phyloP scores from a whole-genome alignment of 2,888 invertebrate genomes.

The Volucella bombylans region DNA sequence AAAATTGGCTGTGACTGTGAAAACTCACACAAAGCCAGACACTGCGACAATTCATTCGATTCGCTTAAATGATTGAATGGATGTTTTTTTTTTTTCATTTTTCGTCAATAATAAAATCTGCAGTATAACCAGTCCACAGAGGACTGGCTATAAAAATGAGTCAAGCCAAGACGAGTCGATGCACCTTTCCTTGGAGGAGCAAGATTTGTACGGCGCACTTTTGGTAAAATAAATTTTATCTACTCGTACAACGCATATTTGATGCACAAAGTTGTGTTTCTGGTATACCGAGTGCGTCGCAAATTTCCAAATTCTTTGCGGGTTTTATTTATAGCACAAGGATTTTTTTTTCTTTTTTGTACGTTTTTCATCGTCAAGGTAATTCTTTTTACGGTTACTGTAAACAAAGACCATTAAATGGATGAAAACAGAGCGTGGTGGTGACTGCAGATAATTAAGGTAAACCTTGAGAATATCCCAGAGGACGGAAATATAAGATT shows the following conservation, averaged over 20 bases:
- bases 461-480: conserved; percentile 37
- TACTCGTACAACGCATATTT: conserved; percentile 24
- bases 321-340: conserved; percentile 51
- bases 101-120: conserved; percentile 21
- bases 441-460: conserved; percentile 49
- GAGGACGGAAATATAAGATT: conserved; percentile 17
- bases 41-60: conserved; percentile 15
- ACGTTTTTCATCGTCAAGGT: conserved; percentile 31
- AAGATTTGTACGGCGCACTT: conserved; percentile 19
- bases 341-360: conserved; percentile 52
- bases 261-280: conserved; percentile 19
- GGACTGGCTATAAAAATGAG: conserved; percentile 20
- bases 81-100: not conserved
- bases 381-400: conserved; percentile 11
- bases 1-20: not conserved
- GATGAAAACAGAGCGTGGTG: not conserved
- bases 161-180: conserved; percentile 26
- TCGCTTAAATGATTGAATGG: conserved; percentile 16
- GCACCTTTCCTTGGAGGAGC: conserved; percentile 14
- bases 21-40: not conserved
- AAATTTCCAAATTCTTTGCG: not conserved
- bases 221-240: conserved; percentile 41
- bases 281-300: not conserved
- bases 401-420: conserved; percentile 26
- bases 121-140: not conserved